These are phyloP conservation scores for Aphis gossypii DNA, from an alignment of 1,140 invertebrate genomes.

Conservation along the genomic window DNA sequence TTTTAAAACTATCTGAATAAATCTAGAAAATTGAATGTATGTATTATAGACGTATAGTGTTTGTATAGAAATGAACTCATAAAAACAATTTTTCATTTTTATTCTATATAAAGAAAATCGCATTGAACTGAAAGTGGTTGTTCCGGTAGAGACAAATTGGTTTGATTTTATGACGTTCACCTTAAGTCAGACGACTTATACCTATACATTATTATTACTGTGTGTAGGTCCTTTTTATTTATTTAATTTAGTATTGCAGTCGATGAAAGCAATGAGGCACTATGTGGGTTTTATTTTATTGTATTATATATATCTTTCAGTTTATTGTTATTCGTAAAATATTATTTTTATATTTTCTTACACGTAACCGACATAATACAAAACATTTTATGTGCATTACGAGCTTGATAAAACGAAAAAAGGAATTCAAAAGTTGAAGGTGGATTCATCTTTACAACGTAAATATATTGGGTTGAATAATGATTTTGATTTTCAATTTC, in stretches of 20 bases:
- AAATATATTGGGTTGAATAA: not conserved
- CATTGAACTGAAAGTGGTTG: not conserved
- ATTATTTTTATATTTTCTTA: conserved; percentile 15
- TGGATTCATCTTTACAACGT: not conserved
- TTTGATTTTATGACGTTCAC: conserved; percentile 41
- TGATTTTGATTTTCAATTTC: not conserved
- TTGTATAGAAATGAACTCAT: not conserved
- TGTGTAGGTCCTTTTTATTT: conserved; percentile 19
- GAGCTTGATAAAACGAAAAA: not conserved
- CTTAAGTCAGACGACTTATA: not conserved
- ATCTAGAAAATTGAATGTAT: not conserved
- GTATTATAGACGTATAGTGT: not conserved
- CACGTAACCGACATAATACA: not conserved
- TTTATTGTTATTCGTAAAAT: conserved; percentile 38
- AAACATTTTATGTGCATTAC: not conserved
- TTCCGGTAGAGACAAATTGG: not conserved
- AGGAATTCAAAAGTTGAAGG: not conserved
- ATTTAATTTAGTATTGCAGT: conserved; percentile 38
- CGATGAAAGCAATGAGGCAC: conserved; percentile 8
- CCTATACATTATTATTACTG: not conserved
- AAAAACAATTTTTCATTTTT: not conserved
- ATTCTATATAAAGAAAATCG: conserved; percentile 1
- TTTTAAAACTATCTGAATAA: not conserved
- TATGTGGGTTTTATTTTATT: not conserved
- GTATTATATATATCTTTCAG: not conserved